Evolutionary conservation across 1,140 invertebrate genomes (phyloP).

Genomic region (Drosophila biarmipes): DNA sequence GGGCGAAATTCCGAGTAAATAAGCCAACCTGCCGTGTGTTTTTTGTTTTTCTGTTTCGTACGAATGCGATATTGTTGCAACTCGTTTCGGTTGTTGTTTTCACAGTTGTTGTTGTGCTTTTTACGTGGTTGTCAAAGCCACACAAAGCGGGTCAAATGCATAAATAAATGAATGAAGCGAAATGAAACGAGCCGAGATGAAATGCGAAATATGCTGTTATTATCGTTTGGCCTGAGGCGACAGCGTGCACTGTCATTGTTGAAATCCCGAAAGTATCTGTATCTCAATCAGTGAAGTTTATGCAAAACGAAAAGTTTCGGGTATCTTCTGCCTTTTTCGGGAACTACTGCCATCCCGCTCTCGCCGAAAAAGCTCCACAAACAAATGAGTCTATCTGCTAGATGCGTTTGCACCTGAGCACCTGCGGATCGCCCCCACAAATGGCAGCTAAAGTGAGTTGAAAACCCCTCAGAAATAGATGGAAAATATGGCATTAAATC

Average conservation of each 20-base stretch:
- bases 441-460: conserved; percentile 72
- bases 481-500: neutral
- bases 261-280: conserved; percentile 1
- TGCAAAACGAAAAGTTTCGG: conserved; percentile 7
- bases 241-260: conserved; percentile 35
- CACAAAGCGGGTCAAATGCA: conserved; percentile 76
- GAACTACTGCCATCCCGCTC: conserved; percentile 57
- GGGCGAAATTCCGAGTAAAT: conserved; percentile 68
- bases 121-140: conserved; percentile 43
- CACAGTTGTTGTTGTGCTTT: conserved; percentile 18
- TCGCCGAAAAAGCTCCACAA: conserved; percentile 35
- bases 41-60: conserved; percentile 17
- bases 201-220: conserved; percentile 43
- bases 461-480: neutral
- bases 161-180: conserved; percentile 63
- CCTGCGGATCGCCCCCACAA: conserved; percentile 45
- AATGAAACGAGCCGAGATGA: conserved; percentile 57
- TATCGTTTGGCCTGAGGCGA: conserved; percentile 43
- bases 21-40: conserved; percentile 36
- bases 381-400: conserved; percentile 29
- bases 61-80: conserved; percentile 36
- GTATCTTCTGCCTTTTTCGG: conserved; percentile 27
- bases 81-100: conserved; percentile 53
- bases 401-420: conserved; percentile 50
- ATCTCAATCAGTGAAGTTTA: conserved; percentile 45